Conservation (phyloP, 2,888 invertebrate genomes). For the Toxonevra muliebris region DNA sequence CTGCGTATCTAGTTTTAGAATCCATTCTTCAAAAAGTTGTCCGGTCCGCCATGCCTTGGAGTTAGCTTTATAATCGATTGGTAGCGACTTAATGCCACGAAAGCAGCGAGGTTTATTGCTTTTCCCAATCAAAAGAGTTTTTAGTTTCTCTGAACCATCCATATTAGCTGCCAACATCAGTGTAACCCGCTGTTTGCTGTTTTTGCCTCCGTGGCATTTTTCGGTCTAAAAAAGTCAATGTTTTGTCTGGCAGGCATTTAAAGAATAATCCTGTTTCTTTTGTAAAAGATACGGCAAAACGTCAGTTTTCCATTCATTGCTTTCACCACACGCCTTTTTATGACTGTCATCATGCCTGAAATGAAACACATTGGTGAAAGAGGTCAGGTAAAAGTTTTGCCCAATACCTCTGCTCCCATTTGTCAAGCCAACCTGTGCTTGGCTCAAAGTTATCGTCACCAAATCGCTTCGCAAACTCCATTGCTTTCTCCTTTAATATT, state of each 20-base stretch:
- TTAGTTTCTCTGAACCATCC: constrained; percentile 29
- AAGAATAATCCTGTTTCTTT: constrained; percentile 15
- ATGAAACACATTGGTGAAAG: neutral
- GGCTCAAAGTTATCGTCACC: constrained; percentile 20
- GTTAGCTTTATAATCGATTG: constrained; percentile 32
- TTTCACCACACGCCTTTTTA: constrained; percentile 13
- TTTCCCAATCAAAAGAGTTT: constrained; percentile 31
- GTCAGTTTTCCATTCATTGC: neutral
- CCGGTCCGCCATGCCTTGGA: constrained; percentile 37
- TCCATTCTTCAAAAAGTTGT: constrained; percentile 31
- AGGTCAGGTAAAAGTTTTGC: neutral
- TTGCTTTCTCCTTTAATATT: constrained; percentile 28
- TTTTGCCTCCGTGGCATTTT: constrained; percentile 26
- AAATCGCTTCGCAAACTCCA: constrained; percentile 28
- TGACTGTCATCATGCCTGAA: constrained; percentile 7
- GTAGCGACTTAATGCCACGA: constrained; percentile 21
- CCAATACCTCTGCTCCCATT: constrained; percentile 3
- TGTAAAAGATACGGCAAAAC: constrained; percentile 1
- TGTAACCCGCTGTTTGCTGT: constrained; percentile 30
- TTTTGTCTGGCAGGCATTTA: constrained; percentile 30
- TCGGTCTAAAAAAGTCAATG: constrained; percentile 23
- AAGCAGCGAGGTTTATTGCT: constrained; percentile 28
- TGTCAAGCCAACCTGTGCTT: constrained; percentile 19
- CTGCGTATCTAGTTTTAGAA: constrained; percentile 33
- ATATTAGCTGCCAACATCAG: constrained; percentile 27